Percentiles rank a stretch among this genome's conserved stretches.
phyloP scores from a whole-genome alignment of 2,888 invertebrate species.

The Labia minor region DNA sequence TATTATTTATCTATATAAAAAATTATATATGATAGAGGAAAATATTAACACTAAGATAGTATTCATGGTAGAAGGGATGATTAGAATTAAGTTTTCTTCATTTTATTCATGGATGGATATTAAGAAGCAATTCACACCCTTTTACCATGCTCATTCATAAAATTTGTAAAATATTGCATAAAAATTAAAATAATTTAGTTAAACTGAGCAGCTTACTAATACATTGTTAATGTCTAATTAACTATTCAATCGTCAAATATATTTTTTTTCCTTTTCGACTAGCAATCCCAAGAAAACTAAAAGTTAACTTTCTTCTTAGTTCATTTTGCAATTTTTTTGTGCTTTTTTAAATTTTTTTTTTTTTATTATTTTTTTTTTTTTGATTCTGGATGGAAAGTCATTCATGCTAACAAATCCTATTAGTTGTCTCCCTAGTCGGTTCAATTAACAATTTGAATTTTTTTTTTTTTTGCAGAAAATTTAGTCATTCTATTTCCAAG shows the following conservation, averaged over 20 bases:
- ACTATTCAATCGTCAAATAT: constrained; percentile 13
- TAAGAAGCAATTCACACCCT: constrained; percentile 4
- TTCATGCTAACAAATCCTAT: constrained; percentile 7
- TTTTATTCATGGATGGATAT: constrained; percentile 4
- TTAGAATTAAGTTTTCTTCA: constrained; percentile 1
- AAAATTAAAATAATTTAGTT: constrained; percentile 7
- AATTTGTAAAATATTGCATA: constrained; percentile 4
- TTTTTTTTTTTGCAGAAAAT: constrained; percentile 4
- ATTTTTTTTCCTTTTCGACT: constrained; percentile 13
- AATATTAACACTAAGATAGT: constrained; percentile 13
- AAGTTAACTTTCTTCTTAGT: not conserved
- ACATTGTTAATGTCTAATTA: constrained; percentile 7
- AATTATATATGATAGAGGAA: constrained; percentile 13
- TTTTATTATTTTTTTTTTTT: not conserved
- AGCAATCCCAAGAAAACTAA: constrained; percentile 13
- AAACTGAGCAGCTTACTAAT: not conserved
- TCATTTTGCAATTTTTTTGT: constrained; percentile 13
- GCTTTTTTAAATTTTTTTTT: not conserved
- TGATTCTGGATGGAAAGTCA: constrained; percentile 13
- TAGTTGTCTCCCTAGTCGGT: not conserved
- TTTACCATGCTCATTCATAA: not conserved
- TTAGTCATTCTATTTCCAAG: not conserved
- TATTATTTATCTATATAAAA: not conserved
- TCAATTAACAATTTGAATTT: constrained; percentile 13
- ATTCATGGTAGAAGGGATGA: not conserved